Percentiles rank a stretch among this genome's conserved stretches.
These are phyloP conservation scores for Antennarius maculatus DNA, from an alignment of 2,797 vertebrate species.

Conservation along the genomic window DNA sequence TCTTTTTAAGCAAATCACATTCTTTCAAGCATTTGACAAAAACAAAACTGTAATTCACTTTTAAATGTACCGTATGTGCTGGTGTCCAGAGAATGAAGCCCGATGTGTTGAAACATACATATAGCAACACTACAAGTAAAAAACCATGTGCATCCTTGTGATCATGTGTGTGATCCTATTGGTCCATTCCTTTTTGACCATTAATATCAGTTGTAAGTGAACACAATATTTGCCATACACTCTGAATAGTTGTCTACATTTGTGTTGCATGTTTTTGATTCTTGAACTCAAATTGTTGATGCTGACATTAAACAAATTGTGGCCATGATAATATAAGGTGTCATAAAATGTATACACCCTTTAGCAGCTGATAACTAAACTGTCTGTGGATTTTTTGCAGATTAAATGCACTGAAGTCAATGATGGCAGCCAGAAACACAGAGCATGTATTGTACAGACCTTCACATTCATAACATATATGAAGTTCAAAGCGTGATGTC, in stretches of 20 bases:
- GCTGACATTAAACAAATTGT: background rate
- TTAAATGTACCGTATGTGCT: background rate
- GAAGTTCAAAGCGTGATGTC: too few species aligned
- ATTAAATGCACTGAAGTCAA: too few species aligned
- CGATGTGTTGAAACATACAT: slow-evolving; percentile 26
- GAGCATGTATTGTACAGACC: too few species aligned
- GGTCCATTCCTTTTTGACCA: slow-evolving; percentile 13
- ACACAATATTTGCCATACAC: slow-evolving; percentile 17
- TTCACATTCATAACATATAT: too few species aligned
- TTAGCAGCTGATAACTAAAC: too few species aligned
- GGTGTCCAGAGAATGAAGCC: background rate
- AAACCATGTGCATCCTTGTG: slow-evolving; percentile 5
- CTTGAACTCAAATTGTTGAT: background rate
- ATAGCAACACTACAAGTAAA: slow-evolving; percentile 27
- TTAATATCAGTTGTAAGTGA: slow-evolving; percentile 1
- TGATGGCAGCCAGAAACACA: too few species aligned
- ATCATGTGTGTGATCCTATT: slow-evolving; percentile 14
- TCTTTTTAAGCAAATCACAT: background rate
- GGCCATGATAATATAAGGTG: too few species aligned
- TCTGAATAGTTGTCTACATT: background rate
- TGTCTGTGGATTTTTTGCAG: too few species aligned
- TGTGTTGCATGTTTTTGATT: background rate
- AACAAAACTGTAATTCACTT: background rate
- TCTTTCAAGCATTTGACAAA: background rate
- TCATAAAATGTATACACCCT: too few species aligned